Evolutionary conservation across 2,113 vertebrate genomes (phyloP).

Genomic region (Bostrychus sinensis): DNA sequence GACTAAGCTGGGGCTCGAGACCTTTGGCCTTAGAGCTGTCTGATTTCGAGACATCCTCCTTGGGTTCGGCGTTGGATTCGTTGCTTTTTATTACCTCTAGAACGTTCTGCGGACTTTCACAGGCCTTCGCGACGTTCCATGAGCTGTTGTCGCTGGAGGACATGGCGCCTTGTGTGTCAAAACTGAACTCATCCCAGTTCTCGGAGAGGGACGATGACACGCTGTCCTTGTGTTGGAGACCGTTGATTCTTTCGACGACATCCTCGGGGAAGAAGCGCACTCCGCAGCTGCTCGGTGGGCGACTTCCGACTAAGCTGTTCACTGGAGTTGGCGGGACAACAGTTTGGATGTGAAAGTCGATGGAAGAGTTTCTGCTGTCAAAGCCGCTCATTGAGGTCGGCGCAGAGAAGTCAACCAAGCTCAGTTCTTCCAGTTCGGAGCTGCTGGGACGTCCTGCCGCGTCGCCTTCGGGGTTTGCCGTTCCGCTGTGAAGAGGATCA

Average conservation of each 20-base stretch:
- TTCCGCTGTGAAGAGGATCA: constrained; percentile 75
- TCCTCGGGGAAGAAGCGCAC: constrained; percentile 85
- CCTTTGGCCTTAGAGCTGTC: constrained; percentile 29
- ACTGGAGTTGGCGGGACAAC: constrained; percentile 87
- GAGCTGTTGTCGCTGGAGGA: constrained; percentile 61
- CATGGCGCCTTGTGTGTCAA: constrained; percentile 74
- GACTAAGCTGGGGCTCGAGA: constrained; percentile 70
- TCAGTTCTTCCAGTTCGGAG: constrained; percentile 80
- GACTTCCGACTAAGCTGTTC: constrained; percentile 88
- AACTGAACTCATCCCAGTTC: constrained; percentile 88
- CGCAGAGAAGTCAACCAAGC: constrained; percentile 79
- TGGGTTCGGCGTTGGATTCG: constrained; percentile 17
- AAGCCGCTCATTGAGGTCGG: constrained; percentile 67
- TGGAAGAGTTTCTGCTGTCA: constrained; percentile 47
- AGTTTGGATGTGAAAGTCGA: constrained; percentile 63
- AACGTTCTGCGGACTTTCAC: constrained; percentile 52
- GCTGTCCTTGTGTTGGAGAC: constrained; percentile 73
- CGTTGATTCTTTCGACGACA: constrained; percentile 81
- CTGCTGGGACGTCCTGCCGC: constrained; percentile 71
- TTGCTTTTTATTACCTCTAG: constrained; percentile 33
- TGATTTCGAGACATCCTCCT: constrained; percentile 22
- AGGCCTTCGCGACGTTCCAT: constrained; percentile 80
- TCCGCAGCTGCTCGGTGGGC: constrained; percentile 82
- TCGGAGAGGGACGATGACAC: constrained; percentile 80
- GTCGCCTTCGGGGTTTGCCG: constrained; percentile 31